phyloP scores from a whole-genome alignment of 92 coral and sea anemone genomes.

The Palythoa grandiflora region DNA sequence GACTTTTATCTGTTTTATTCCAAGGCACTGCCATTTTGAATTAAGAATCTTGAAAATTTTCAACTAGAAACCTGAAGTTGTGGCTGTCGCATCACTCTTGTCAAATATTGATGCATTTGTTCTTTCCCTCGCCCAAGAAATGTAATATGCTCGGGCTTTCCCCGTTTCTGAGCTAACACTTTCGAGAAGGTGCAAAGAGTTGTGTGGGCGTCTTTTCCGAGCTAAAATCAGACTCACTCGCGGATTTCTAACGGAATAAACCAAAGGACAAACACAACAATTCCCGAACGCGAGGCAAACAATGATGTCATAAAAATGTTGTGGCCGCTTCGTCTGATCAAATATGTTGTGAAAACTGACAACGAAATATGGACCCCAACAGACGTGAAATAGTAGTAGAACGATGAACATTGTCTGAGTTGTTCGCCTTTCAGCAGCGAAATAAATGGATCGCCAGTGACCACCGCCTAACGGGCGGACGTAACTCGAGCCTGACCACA shows the following conservation, averaged over 20 bases:
- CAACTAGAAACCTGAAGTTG: slow-evolving; percentile 1
- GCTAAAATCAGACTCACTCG: slow-evolving; percentile 71
- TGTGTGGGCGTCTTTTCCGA: slow-evolving; percentile 53
- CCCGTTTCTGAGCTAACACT: slow-evolving; percentile 20
- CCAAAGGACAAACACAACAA: slow-evolving; percentile 67
- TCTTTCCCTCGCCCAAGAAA: slow-evolving; percentile 50
- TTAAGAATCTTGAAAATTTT: background rate
- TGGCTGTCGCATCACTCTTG: background rate
- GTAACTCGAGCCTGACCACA: slow-evolving; percentile 68
- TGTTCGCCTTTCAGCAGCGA: slow-evolving; percentile 81
- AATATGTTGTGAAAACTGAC: slow-evolving; percentile 51
- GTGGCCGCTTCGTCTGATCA: background rate
- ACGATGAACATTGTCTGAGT: slow-evolving; percentile 74
- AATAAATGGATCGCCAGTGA: slow-evolving; percentile 68
- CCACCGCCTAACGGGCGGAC: slow-evolving; percentile 83
- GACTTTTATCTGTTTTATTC: no score
- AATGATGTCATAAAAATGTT: slow-evolving; percentile 1
- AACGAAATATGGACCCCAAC: slow-evolving; percentile 77
- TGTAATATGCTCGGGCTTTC: background rate
- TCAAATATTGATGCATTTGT: slow-evolving; percentile 18
- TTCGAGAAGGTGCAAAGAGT: slow-evolving; percentile 52
- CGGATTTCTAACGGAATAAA: slow-evolving; percentile 77
- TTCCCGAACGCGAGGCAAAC: slow-evolving; percentile 71
- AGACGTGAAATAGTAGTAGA: slow-evolving; percentile 50
- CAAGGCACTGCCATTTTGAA: no score